Conservation (phyloP, 1,140 invertebrate species). For the Pentalonia nigronervosa region DNA sequence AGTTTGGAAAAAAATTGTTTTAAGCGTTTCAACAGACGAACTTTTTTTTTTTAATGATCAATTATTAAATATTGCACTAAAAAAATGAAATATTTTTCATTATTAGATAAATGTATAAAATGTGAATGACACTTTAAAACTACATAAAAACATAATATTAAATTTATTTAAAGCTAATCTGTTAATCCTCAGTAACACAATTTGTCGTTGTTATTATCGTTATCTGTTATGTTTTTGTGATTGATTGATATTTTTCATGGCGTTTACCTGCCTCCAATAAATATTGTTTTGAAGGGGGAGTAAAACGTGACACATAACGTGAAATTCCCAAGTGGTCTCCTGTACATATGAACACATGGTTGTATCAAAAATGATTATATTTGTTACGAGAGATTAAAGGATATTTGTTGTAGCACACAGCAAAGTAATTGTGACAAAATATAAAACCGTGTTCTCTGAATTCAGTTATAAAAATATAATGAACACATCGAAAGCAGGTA, state of each 20-base stretch:
- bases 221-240: not conserved
- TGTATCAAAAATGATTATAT: slow-evolving; percentile 14
- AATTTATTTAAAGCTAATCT: slow-evolving; percentile 20
- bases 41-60: not conserved
- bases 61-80: not conserved
- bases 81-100: not conserved
- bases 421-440: not conserved
- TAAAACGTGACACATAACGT: slow-evolving; percentile 10
- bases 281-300: not conserved
- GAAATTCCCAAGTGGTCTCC: not conserved
- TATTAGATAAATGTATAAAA: not conserved
- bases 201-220: slow-evolving; percentile 23
- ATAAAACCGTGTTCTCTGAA: not conserved
- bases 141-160: too few species aligned
- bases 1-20: not conserved
- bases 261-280: slow-evolving; percentile 17
- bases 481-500: not conserved
- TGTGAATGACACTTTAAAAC: not conserved
- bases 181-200: slow-evolving; percentile 33
- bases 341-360: not conserved
- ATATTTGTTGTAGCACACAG: not conserved
- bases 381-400: not conserved
- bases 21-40: not conserved
- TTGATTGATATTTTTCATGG: slow-evolving; percentile 29
- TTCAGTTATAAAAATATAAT: not conserved